These are phyloP conservation scores for Cardinalis cardinalis DNA, from an alignment of 2,113 vertebrate species.

Conservation along the genomic window DNA sequence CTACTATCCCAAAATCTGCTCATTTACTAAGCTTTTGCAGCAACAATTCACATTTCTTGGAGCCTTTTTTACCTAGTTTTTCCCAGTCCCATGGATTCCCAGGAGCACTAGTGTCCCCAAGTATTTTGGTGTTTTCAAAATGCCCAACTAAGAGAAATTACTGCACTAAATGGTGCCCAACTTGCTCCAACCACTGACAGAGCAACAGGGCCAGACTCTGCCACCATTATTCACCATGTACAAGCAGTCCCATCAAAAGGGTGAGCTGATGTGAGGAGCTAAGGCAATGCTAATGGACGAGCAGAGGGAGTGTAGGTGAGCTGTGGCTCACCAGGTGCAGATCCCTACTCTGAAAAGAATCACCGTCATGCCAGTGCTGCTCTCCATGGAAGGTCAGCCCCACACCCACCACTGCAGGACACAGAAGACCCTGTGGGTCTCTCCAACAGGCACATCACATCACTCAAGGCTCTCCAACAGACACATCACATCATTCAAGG, in stretches of 20 bases:
- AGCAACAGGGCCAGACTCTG: not conserved
- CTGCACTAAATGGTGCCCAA: not conserved
- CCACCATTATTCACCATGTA: accelerated
- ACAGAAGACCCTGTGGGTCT: not conserved
- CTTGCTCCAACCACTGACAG: not conserved
- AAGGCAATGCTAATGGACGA: accelerated
- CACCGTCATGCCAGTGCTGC: not conserved
- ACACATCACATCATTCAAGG: not conserved
- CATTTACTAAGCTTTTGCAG: not conserved
- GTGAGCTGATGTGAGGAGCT: not conserved
- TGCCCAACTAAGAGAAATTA: not conserved
- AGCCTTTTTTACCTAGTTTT: not conserved
- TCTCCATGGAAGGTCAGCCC: not conserved
- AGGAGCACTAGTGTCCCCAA: not conserved
- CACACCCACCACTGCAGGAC: not conserved
- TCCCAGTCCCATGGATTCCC: not conserved
- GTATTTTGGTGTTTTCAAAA: not conserved
- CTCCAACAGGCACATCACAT: not conserved
- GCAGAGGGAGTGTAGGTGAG: not conserved
- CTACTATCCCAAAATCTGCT: not conserved
- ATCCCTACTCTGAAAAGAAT: not conserved
- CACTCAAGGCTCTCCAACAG: not conserved
- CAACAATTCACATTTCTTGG: not conserved
- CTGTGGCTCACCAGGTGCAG: not conserved
- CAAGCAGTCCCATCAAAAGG: not conserved